Percentiles rank a stretch among this genome's conserved stretches.
Conservation (phyloP, 2,113 vertebrate species). For the Raja brachyura region DNA sequence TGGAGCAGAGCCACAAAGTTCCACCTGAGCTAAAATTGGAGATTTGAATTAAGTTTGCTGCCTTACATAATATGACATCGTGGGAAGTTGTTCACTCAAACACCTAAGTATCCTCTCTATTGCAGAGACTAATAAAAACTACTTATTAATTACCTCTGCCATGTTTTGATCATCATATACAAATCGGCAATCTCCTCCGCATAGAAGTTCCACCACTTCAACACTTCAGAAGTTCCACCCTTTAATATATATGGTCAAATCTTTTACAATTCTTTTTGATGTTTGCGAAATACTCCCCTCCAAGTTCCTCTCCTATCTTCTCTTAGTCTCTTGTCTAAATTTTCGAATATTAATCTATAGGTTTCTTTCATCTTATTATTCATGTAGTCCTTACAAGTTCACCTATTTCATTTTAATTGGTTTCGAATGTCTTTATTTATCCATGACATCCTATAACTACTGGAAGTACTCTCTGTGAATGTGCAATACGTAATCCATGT, state of each 20-base stretch:
- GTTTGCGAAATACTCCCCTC: neutral
- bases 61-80: neutral
- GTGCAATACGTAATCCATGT: neutral
- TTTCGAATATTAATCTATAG: conserved; percentile 1
- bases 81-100: neutral
- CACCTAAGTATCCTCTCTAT: neutral
- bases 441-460: neutral
- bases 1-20: too few species aligned
- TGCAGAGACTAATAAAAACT: neutral
- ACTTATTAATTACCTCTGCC: conserved; percentile 3
- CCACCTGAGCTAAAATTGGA: neutral
- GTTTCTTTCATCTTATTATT: neutral
- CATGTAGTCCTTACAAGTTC: neutral
- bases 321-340: neutral
- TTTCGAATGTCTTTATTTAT: conserved; percentile 22
- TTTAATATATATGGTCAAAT: conserved; percentile 4
- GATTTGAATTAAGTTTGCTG: neutral
- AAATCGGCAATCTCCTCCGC: neutral
- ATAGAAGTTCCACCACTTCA: neutral
- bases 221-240: too few species aligned
- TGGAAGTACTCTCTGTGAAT: neutral
- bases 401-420: neutral
- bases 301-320: neutral
- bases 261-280: neutral
- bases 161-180: conserved; percentile 5